Evolutionary conservation across 2,113 vertebrate genomes (phyloP), one percentile per base, ranked within the genome.

Genomic region (Charina bottae): DNA sequence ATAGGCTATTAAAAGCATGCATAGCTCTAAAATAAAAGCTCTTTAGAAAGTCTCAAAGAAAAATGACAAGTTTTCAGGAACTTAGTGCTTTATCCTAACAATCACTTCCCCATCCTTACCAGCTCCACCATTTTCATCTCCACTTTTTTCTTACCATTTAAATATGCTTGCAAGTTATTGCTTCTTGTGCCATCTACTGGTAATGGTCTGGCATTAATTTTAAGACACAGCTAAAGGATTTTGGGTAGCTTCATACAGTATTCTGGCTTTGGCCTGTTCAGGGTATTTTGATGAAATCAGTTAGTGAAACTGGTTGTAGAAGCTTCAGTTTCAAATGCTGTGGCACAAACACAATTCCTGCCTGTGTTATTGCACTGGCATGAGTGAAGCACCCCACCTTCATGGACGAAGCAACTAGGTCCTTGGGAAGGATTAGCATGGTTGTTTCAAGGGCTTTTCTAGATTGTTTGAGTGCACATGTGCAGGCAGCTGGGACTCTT

Each of bases 1-100:
- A 13, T 23, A 15, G 83, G 26, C 72, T 89, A 64, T 89, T 91
- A 90, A 94, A 94, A 91, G 10, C 21, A 19, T 23, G 9, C 12
- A 90, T 55, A 72, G 23, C 33, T 83, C 1, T 33, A 26, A 86
- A 92, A 84, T 83, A 91, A 64, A 33, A 83, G 42, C 26, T 26
- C 7, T 54, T 58, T 87, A 85, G 28, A 88, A 90, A 78, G 55
- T 26, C 28, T n/a, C 68, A 9, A 4, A 59, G 0, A 8, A 59
- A 87, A 55, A 90, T 11, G 7, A 46, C 19, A 93, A 33, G 6
- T 37, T 92, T 86, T 83, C n/a, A 53, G 15, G 68, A 92, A 92
- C 6, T 68, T 17, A 58, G 58, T 84, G 49, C n/a, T 53, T 26
- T 83, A 10, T 88, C 11, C 6, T 37, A 64, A 24, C 87, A 53